phyloP scores from a whole-genome alignment of 1,140 invertebrate genomes.

The Phymorhynchus buccinoides region DNA sequence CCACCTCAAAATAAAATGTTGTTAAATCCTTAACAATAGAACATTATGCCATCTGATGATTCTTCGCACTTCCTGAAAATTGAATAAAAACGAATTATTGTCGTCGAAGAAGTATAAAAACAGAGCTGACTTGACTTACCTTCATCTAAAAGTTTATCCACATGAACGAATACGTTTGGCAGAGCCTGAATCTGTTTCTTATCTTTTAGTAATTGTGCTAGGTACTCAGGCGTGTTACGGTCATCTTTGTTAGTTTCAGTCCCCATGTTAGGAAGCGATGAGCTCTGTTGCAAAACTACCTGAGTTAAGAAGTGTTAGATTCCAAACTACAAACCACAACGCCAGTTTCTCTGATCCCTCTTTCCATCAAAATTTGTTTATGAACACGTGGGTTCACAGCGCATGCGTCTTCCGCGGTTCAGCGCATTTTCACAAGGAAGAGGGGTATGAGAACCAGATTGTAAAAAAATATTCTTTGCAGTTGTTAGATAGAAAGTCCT shows the following conservation, averaged over 20 bases:
- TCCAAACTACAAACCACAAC: slow-evolving; percentile 68
- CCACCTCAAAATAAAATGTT: too few relatives aligned
- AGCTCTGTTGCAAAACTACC: slow-evolving; percentile 54
- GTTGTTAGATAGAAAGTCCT: not conserved
- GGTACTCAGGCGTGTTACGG: slow-evolving; percentile 86
- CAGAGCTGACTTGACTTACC: slow-evolving; percentile 80
- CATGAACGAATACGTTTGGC: slow-evolving; percentile 99
- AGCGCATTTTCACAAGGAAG: slow-evolving; percentile 47
- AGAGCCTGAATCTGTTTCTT: slow-evolving; percentile 99
- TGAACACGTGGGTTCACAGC: slow-evolving; percentile 70
- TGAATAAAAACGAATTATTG: too few relatives aligned
- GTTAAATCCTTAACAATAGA: too few relatives aligned
- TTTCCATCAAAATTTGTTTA: slow-evolving; percentile 70
- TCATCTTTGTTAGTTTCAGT: slow-evolving; percentile 73
- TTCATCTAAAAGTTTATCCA: slow-evolving; percentile 98
- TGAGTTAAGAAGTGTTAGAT: slow-evolving; percentile 54
- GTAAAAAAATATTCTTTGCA: not conserved
- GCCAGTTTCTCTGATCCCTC: slow-evolving; percentile 58
- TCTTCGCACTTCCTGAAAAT: too few relatives aligned
- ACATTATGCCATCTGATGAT: too few relatives aligned
- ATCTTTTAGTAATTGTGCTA: slow-evolving; percentile 99
- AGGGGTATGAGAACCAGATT: slow-evolving; percentile 39
- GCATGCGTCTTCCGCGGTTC: slow-evolving; percentile 63
- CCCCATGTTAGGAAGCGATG: slow-evolving; percentile 69
- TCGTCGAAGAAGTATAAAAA: too few relatives aligned